Conservation (phyloP, 2,888 invertebrate species). For the Cybosia mesomella region DNA sequence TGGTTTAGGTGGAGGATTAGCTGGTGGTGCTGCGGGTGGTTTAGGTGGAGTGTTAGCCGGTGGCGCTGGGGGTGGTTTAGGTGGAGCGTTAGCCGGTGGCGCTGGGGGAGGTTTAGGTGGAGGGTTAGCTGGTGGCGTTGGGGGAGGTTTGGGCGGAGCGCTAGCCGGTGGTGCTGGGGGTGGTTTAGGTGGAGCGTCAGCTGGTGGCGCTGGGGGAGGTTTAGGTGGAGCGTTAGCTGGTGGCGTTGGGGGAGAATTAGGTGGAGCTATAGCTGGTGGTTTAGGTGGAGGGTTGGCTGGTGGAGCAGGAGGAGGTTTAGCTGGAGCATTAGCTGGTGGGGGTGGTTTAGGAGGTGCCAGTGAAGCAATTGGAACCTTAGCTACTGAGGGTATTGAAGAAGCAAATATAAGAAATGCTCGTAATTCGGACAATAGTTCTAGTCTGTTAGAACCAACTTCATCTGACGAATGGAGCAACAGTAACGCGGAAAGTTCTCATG, state of each 20-base stretch:
- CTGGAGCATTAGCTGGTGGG: not conserved
- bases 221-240: no score
- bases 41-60: not conserved
- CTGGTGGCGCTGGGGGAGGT: no score
- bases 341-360: not conserved
- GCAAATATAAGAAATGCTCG: constrained; percentile 10
- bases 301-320: not conserved
- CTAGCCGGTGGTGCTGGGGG: not conserved
- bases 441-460: not conserved
- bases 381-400: not conserved
- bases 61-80: not conserved
- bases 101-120: not conserved
- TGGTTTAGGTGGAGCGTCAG: not conserved
- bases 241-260: no score
- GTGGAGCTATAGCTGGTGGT: no score
- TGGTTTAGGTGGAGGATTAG: not conserved
- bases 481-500: not conserved
- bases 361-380: not conserved
- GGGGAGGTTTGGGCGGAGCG: not conserved
- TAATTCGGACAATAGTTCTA: constrained; percentile 8
- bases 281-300: not conserved
- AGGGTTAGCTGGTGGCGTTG: not conserved
- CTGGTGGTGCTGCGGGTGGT: not conserved
- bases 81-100: not conserved
- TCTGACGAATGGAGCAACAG: not conserved